phyloP scores from a whole-genome alignment of 2,797 vertebrate species.

The Etheostoma nigrum region DNA sequence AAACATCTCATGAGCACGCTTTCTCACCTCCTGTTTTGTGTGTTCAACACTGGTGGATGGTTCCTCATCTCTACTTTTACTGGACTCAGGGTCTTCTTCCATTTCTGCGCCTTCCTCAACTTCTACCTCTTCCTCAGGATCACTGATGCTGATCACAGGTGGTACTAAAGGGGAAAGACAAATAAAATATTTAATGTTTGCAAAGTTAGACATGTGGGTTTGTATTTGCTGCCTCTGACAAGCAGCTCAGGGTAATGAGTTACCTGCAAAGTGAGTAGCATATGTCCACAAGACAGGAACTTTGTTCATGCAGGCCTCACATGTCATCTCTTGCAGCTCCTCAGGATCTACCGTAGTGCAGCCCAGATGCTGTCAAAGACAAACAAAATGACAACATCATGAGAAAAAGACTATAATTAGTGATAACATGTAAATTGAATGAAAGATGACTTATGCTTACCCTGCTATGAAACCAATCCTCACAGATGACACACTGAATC shows the following conservation, averaged over 20 bases:
- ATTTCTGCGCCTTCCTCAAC: constrained; percentile 39
- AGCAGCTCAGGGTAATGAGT: not conserved
- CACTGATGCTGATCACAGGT: constrained; percentile 53
- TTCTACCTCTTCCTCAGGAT: constrained; percentile 49
- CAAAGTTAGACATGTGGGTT: not conserved
- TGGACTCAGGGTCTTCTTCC: constrained; percentile 30
- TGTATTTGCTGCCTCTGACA: not conserved
- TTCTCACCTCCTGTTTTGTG: constrained; percentile 64
- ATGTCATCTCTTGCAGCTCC: constrained; percentile 96
- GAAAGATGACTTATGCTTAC: constrained; percentile 77
- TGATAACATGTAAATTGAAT: not conserved
- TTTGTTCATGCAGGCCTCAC: constrained; percentile 92
- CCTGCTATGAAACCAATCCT: constrained; percentile 97
- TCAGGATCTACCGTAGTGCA: constrained; percentile 86
- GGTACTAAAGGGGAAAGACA: constrained; percentile 53
- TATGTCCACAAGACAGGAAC: constrained; percentile 94
- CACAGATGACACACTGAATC: constrained; percentile 96
- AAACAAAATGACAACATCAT: not conserved
- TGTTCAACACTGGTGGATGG: constrained; percentile 51
- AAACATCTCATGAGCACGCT: not conserved
- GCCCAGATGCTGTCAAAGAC: constrained; percentile 88
- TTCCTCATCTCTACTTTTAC: constrained; percentile 36
- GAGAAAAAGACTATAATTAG: not conserved
- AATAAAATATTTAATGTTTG: not conserved
- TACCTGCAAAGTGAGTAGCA: constrained; percentile 88